Conservation (phyloP, 2,797 vertebrate genomes). For the Mormyrops attenuatus region DNA sequence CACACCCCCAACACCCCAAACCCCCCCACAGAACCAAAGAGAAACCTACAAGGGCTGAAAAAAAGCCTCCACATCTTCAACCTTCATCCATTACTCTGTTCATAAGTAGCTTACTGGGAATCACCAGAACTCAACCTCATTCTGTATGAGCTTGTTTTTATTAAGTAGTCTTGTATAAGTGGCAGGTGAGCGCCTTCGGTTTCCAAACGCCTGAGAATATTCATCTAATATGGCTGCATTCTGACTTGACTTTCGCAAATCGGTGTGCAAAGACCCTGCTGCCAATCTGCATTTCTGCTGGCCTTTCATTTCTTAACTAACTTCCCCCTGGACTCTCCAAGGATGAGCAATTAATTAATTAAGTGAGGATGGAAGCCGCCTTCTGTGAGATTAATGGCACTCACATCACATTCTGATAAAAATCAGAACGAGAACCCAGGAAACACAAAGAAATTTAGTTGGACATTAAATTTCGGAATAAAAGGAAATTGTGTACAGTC, state of each 20-base stretch:
- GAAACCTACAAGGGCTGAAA: neutral
- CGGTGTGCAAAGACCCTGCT: neutral
- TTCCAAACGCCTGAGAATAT: neutral
- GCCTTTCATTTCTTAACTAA: conserved; percentile 13
- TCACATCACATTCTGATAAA: neutral
- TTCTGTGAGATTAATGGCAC: neutral
- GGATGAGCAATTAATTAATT: neutral
- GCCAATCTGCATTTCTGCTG: neutral
- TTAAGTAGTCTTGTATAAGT: neutral
- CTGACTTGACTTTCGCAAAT: neutral
- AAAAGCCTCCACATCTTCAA: neutral
- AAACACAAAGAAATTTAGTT: neutral
- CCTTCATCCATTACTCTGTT: neutral
- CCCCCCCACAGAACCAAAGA: neutral
- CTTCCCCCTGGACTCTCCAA: neutral
- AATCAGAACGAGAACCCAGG: neutral
- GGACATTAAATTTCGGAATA: neutral
- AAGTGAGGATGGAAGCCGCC: neutral
- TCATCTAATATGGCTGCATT: neutral
- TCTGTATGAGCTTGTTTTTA: neutral
- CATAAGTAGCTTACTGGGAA: neutral
- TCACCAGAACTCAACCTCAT: neutral
- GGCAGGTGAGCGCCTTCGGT: neutral
- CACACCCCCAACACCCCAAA: neutral
- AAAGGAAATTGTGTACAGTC: neutral